These are phyloP conservation scores for Eulithis testata DNA, from an alignment of 2,888 invertebrate species.

Conservation along the genomic window DNA sequence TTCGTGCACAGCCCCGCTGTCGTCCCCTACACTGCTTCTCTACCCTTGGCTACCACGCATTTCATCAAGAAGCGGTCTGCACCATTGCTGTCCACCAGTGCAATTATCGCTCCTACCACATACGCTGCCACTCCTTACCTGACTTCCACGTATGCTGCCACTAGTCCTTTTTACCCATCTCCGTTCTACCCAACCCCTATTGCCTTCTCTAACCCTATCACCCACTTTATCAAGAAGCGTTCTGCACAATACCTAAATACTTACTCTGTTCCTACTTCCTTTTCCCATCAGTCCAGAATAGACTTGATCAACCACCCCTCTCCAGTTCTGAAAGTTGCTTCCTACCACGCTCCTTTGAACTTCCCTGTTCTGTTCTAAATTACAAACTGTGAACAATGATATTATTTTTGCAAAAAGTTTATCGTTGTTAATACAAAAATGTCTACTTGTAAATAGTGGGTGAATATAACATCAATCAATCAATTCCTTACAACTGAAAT, in stretches of 20 bases:
- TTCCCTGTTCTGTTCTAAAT: conserved; percentile 27
- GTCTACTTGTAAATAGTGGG: background rate
- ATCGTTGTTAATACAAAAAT: background rate
- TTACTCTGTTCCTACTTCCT: conserved; percentile 56
- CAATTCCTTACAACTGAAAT: background rate
- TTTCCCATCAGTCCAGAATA: conserved; percentile 58
- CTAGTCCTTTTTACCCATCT: conserved; percentile 45
- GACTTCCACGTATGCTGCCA: conserved; percentile 56
- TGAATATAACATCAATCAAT: background rate
- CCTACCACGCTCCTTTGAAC: conserved; percentile 49
- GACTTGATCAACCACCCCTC: conserved; percentile 50
- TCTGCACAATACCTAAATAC: conserved; percentile 53
- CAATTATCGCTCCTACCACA: conserved; percentile 44
- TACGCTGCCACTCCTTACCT: conserved; percentile 54
- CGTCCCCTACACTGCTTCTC: conserved; percentile 32
- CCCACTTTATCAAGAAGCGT: conserved; percentile 66
- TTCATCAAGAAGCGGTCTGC: conserved; percentile 53
- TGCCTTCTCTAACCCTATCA: conserved; percentile 54
- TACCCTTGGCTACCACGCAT: conserved; percentile 43
- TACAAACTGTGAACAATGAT: conserved; percentile 4
- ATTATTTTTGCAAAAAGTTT: conserved; percentile 2
- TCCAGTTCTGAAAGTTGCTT: conserved; percentile 50
- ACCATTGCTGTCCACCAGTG: conserved; percentile 29
- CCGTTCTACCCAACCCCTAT: conserved; percentile 54
- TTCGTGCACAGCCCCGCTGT: conserved; percentile 30